Base-by-base conservation (phyloP, 2,797 vertebrate genomes). In the Scarus forsteni region DNA sequence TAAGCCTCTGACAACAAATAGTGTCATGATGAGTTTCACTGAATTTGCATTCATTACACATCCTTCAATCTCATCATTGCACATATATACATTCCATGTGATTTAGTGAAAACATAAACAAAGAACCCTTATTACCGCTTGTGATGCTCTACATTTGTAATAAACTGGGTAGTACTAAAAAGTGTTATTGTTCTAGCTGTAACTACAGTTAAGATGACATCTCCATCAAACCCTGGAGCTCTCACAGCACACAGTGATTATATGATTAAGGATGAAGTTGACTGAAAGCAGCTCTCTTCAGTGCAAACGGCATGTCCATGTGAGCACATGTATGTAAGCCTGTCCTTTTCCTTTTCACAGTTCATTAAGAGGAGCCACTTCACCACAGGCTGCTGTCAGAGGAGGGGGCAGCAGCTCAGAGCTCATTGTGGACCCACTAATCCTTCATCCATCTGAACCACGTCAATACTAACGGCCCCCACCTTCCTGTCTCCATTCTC, bases 381-480 rank as follows among this genome's bases (percentile, higher is more conserved):
- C 83, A 89, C 70, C 54, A 12, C 42, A 62, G 77, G 54, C 72
- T 82, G 70, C 53, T 71, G 66, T 73, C 73, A 70, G 79, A 66
- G 71, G 66, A 46, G 69, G 67, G 77, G 70, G 83, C 70, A 85
- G 84, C 81, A 82, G 73, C 79, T 86, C 73, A 61, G 19, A 79
- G 75, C 86, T 88, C 85, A 85, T 85, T 80, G 87, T 73, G 78
- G 60, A 81, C 73, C 78, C 75, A 62, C 77, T 92, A 92, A 92
- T 92, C 88, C 84, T 87, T 91, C 83, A 90, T 82, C 88, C 84
- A 87, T 86, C 81, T 84, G 81, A 66, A 70, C 79, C 67, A 61
- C 60, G 19, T 85, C 87, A 83, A 87, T 86, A 81, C 86, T 35
- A 59, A 70, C 48, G 11, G 39, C 68, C 68, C 56, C 67, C 70